Conservation (phyloP, 2,888 invertebrate genomes). For the Chrysomela aeneicollis region DNA sequence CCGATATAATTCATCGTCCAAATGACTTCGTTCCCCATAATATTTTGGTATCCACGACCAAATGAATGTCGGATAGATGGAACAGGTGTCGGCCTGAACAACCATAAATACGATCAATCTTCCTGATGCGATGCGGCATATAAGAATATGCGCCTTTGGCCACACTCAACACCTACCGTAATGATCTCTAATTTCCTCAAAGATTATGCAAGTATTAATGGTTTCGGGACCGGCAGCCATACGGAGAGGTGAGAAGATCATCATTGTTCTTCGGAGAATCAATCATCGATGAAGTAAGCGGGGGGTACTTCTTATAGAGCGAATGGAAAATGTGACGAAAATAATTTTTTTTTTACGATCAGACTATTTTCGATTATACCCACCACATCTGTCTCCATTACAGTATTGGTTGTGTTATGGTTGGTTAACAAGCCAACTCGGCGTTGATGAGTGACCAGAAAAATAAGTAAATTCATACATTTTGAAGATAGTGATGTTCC, state of each 20-base stretch:
- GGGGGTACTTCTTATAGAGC: slow-evolving; percentile 8
- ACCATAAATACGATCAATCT: slow-evolving; percentile 35
- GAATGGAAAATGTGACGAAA: too few relatives aligned
- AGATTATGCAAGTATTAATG: slow-evolving; percentile 37
- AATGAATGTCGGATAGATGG: slow-evolving; percentile 13
- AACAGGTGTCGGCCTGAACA: slow-evolving; percentile 33
- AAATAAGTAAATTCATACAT: too few relatives aligned
- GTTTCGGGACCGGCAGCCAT: slow-evolving; percentile 19
- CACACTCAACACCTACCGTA: slow-evolving; percentile 43
- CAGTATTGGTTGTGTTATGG: too few relatives aligned
- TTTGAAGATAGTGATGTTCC: too few relatives aligned
- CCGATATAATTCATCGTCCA: not conserved
- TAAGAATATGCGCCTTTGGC: slow-evolving; percentile 40
- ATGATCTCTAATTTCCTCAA: slow-evolving; percentile 42
- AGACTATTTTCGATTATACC: too few relatives aligned
- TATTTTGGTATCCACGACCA: slow-evolving; percentile 25
- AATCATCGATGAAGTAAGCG: slow-evolving; percentile 4
- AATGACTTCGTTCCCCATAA: slow-evolving; percentile 20
- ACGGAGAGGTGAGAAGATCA: slow-evolving; percentile 23
- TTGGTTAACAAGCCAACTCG: too few relatives aligned
- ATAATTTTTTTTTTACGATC: slow-evolving; percentile 7
- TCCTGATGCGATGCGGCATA: slow-evolving; percentile 32
- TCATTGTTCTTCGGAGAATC: slow-evolving; percentile 6
- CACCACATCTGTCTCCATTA: too few relatives aligned
- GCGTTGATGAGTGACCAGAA: too few relatives aligned